Conservation (phyloP, 2,888 invertebrate genomes). For the Aleiodes leptofemur region DNA sequence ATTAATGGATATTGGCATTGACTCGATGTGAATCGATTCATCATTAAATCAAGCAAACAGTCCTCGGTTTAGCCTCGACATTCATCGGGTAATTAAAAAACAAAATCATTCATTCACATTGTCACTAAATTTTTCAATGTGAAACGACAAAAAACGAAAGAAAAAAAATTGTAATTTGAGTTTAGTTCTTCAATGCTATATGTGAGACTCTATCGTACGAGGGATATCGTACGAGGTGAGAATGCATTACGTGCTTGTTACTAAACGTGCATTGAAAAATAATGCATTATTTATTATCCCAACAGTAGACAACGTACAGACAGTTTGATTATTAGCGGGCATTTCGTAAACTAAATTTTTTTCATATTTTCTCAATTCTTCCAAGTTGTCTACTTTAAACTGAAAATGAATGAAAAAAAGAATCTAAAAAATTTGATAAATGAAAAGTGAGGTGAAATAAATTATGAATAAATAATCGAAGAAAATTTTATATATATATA, state of each 20-base stretch:
- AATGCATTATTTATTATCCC: slow-evolving; percentile 68
- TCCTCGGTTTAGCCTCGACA: slow-evolving; percentile 26
- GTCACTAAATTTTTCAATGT: not conserved
- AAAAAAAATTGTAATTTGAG: not conserved
- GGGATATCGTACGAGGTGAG: slow-evolving; percentile 60
- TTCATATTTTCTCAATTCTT: not conserved
- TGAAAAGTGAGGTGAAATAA: slow-evolving; percentile 22
- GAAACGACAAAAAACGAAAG: not conserved
- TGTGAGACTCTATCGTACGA: slow-evolving; percentile 51
- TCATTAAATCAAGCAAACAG: slow-evolving; percentile 27
- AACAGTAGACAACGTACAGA: slow-evolving; percentile 67
- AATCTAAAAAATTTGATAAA: too few species aligned
- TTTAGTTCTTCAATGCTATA: not conserved
- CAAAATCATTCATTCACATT: not conserved
- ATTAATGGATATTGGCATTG: slow-evolving; percentile 30
- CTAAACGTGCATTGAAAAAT: slow-evolving; percentile 59
- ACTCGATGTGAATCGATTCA: slow-evolving; percentile 34
- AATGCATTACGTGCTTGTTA: slow-evolving; percentile 58
- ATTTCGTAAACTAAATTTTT: slow-evolving; percentile 37
- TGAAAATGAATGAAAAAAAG: too few species aligned
- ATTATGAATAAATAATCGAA: slow-evolving; percentile 11
- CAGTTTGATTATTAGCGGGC: slow-evolving; percentile 56
- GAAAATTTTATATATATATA: slow-evolving; percentile 2
- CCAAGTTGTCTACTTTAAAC: not conserved
- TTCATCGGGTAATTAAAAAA: slow-evolving; percentile 25